Evolutionary conservation across 2,113 vertebrate genomes (phyloP).

Genomic region (Pachyramphus minor): DNA sequence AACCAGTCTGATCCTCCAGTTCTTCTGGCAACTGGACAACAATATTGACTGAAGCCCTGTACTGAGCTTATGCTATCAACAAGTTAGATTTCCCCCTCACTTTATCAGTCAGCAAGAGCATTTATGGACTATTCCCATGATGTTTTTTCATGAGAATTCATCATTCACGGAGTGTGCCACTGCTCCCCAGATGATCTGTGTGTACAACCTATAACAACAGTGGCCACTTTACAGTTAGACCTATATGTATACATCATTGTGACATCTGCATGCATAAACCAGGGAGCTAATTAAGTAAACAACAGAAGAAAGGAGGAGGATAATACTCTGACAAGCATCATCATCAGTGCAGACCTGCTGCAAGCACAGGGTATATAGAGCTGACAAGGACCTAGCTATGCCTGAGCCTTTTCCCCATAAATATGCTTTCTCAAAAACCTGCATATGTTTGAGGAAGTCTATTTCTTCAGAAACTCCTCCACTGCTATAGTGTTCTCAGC

Average conservation of each 20-base stretch:
- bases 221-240: neutral
- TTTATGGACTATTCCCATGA: neutral
- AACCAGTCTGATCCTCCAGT: neutral
- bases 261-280: neutral
- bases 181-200: neutral
- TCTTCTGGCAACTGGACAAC: neutral
- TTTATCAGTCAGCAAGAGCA: neutral
- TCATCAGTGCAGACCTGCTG: neutral
- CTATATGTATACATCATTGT: neutral
- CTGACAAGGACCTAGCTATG: neutral
- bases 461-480: neutral
- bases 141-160: neutral
- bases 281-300: neutral
- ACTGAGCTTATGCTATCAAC: neutral
- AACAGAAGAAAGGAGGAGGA: neutral
- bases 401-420: neutral
- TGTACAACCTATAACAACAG: neutral
- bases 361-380: neutral
- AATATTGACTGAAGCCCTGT: neutral
- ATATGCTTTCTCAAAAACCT: neutral
- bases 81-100: neutral
- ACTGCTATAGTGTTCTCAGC: neutral
- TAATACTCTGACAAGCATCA: neutral
- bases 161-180: fast-evolving
- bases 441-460: neutral